Evolutionary conservation across 1,140 invertebrate species (phyloP), one percentile per base, ranked within the genome.

Genomic region (Achatina immaculata): DNA sequence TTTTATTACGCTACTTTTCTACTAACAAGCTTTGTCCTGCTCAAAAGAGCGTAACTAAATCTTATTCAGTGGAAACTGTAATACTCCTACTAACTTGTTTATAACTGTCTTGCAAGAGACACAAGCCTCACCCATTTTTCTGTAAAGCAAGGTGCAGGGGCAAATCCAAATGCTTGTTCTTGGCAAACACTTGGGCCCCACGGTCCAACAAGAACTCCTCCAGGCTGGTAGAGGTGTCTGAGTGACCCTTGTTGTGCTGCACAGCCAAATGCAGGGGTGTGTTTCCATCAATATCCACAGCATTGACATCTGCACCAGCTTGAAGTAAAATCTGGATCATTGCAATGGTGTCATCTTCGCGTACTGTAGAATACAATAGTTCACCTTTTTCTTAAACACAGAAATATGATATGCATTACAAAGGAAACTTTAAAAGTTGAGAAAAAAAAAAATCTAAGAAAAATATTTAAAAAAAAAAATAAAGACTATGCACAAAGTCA

Each of bases 131-230:
- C 69, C 71, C 55, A 38, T 9, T 45, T 74, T 73, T 81, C n/a
- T 74, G 34, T 31, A 81, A 31, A 6, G 79, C 90, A 83, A 92
- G 92, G 84, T 93, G 93, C 9, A 93, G 85, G 28, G 90, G 88
- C 45, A 88, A 65, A 76, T 86, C 81, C 6, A 82, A 78, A 40
- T 81, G 58, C 6, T 68, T 81, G 65, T 89, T 86, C 76, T 85
- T 87, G 34, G 83, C 81, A 77, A 86, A 88, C n/a, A 89, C 69
- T 77, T 88, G 80, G 38, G 88, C 87, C 69, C 86, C 85, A 28
- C 82, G 72, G 24, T 85, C 81, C 21, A 90, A 76, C 7, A 91
- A 84, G 36, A 89, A 83, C 83, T 90, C 88, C 79, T 90, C 89
- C 14, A 91, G 36, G 36, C 89, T 88, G 21, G 86, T 88, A 71